Base-by-base conservation (phyloP, 2,113 vertebrate genomes). In the Sclerurus mexicanus region DNA sequence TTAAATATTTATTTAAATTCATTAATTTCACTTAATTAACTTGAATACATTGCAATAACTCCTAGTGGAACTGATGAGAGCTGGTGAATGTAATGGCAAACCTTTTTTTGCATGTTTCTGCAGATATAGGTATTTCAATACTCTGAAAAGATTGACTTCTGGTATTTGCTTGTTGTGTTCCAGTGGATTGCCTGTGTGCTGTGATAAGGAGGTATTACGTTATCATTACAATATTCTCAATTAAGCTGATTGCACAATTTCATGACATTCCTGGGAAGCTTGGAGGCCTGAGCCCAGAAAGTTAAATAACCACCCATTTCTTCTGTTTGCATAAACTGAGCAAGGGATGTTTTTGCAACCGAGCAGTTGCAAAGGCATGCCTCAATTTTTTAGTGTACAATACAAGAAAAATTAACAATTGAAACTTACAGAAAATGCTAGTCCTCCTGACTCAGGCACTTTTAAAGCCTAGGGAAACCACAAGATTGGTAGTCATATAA, bases 131-230 rank as follows among this genome's bases (percentile, higher is more conserved):
- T 4, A 33, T 68, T 85, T 90, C 40, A 79, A 24, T 53, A 67
- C 8, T 47, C 28, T 60, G 35, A 76, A 68, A 75, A 73, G 2
- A 40, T 46, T 11, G 7, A 9, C 11, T 73, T 90, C 39, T 64
- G 15, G 7, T 44, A 73, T 56, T 88, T 83, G 4, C 30, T 66
- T 77, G 14, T 40, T 46, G 27, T 46, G 33, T 60, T 92, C 31
- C 59, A 77, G 37, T 63, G 33, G 19, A 15, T 53, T 90, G 21
- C 12, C 33, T 55, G 3, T 55, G 31, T 63, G 6, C 40, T 60
- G 17, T 1, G 2, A 39, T 64, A 80, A 69, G 49, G 4, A 76
- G n/a, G 22, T 14, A 64, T n/a, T 69, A 21, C 0, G 0, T 77
- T 86, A 80, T 47, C 49, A 28, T 56, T 49, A n/a, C 28, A 47